Evolutionary conservation across 2,113 vertebrate genomes (phyloP), one percentile per base, ranked within the genome.

Genomic region (Cyanoramphus novaezelandiae): DNA sequence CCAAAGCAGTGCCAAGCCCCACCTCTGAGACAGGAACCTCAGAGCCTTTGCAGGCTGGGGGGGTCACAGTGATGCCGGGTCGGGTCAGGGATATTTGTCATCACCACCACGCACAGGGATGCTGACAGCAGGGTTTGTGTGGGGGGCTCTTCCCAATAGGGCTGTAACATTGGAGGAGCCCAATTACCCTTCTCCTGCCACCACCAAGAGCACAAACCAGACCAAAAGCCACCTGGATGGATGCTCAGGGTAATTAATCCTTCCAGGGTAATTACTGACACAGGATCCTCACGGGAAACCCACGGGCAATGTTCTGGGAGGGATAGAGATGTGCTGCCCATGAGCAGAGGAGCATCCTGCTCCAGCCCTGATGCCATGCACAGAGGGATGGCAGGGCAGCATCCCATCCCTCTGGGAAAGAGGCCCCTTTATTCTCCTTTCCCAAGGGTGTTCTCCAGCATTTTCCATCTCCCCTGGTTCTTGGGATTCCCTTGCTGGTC

Each of bases 21-120:
- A 19, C 71, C 81, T 67, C 71, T 1, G 5, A 12, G 21, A 28
- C 0, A 33, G 81, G 50, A 74, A 75, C 39, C 13, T 18, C 9
- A 3, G n/a, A 81, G 71, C 10, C 25, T 65, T 17, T 3, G 37
- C 1, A 1, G 15, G 52, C 16, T 35, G 57, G 27, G 57, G 25
- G 28, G 21, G 5, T 2, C 46, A 43, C 7, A 67, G 33, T 28
- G 29, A 96, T 39, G 97, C 95, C 97, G 44, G 95, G 94, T 95
- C 81, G 53, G 94, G 93, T 44, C 89, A 92, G 96, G 82, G 97
- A 97, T 88, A 94, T 96, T 97, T 98, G 98, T 97, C 98, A 97
- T 94, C 86, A 39, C 89, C 20, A 82, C 75, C 93, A 95, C 95
- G 1, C 37, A 44, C 17, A 2, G 69, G 44, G 86, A 97, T 69